Evolutionary conservation across 1,140 invertebrate genomes (phyloP), one percentile per base, ranked within the genome.

Genomic region (Gryllus bimaculatus): DNA sequence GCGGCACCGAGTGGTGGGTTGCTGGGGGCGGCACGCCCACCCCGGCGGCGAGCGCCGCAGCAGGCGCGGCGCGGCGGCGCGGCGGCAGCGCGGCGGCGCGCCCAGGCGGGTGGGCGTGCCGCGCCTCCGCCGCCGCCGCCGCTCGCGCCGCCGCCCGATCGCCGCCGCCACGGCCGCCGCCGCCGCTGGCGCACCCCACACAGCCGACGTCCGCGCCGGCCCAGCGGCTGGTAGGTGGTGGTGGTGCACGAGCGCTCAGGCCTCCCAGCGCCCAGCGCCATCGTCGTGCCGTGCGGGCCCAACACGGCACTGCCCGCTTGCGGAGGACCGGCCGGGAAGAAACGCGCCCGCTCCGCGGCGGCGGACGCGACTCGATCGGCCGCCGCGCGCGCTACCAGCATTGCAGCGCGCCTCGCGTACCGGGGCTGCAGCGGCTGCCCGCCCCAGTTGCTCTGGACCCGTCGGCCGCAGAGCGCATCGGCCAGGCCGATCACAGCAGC

Each of bases 121-220:
- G 82, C 80, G 84, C 83, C 82, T 83, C 83, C 80, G 81, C 66
- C 81, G 54, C 77, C 78, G 48, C 75, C 49, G 77, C 48, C 73
- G 86, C 86, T n/a, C n/a, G n/a, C 84, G 85, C 85, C 84, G 79
- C 85, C 86, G 85, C 84, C 84, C 78, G 83, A 84, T n/a, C 82
- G 83, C 81, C 82, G 86, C 86, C 82, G 80, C 83, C 82, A 83
- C 85, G 84, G 84, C 79, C 81, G 86, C 85, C 83, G 84, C 85
- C 84, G 84, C 85, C 84, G 47, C 79, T 20, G 75, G 85, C 84
- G 20, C 79, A 21, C 54, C 83, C 83, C 80, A 49, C 77, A 76
- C 75, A 74, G 79, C 81, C 81, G 26, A 47, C 47, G 75, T 83
- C 81, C 80, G 84, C 83, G 83, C 83, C 83, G 80, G 81, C 66